These are phyloP conservation scores for Polylopha cassiicola DNA, from an alignment of 2,888 invertebrate genomes.

Conservation along the genomic window DNA sequence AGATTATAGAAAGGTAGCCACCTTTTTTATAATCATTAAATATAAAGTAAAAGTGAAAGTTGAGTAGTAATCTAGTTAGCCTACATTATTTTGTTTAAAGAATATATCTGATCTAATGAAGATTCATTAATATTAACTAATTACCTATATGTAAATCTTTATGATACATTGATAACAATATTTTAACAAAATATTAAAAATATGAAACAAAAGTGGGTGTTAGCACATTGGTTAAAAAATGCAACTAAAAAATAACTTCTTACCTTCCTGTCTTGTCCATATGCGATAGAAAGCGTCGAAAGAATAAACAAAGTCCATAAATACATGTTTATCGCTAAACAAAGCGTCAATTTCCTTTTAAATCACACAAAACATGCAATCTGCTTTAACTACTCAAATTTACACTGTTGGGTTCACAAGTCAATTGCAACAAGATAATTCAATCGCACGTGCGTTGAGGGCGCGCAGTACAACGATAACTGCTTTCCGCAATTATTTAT, in stretches of 20 bases:
- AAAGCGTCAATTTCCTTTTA: slow-evolving; percentile 39
- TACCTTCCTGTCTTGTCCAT: slow-evolving; percentile 61
- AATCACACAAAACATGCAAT: slow-evolving; percentile 34
- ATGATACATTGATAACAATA: slow-evolving; percentile 1
- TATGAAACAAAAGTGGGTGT: slow-evolving; percentile 16
- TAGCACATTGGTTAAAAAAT: slow-evolving; percentile 12
- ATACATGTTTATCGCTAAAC: slow-evolving; percentile 47
- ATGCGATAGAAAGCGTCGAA: slow-evolving; percentile 37
- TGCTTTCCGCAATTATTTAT: slow-evolving; percentile 9
- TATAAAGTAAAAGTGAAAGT: background rate
- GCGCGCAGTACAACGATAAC: slow-evolving; percentile 27
- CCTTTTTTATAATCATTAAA: background rate
- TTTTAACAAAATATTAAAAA: background rate
- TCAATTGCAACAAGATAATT: slow-evolving; percentile 44
- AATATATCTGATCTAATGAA: too few relatives aligned
- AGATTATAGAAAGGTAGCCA: too few relatives aligned
- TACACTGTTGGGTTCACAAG: slow-evolving; percentile 36
- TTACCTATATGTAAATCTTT: background rate
- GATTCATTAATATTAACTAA: background rate
- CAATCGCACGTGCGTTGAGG: slow-evolving; percentile 44
- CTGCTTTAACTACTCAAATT: slow-evolving; percentile 32
- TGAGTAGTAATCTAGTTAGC: too few relatives aligned
- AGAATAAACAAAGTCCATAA: slow-evolving; percentile 41
- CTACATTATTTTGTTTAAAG: too few relatives aligned
- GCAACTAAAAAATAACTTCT: slow-evolving; percentile 24